A percentile compares a stretch with the other conserved stretches of the same genome.
phyloP scores from a whole-genome alignment of 2,797 vertebrate species.

The Tamandua tetradactyla region DNA sequence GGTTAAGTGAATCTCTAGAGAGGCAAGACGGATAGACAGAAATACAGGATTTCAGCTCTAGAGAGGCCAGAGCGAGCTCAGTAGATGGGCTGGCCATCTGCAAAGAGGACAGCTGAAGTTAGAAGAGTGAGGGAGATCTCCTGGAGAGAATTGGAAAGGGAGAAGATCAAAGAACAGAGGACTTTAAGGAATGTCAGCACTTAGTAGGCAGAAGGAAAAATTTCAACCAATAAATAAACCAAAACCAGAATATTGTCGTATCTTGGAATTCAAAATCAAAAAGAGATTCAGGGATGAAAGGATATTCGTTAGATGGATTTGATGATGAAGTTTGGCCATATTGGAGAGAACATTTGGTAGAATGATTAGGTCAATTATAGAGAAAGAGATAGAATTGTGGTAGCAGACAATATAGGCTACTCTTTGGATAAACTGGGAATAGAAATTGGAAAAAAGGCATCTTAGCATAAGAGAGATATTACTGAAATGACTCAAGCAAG shows the following conservation, averaged over 20 bases:
- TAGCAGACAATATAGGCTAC: background rate
- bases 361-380: slow-evolving; percentile 6
- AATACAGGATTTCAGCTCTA: slow-evolving; percentile 17
- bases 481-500: background rate
- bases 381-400: background rate
- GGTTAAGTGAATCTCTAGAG: background rate
- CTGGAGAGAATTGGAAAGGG: background rate
- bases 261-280: slow-evolving; percentile 8
- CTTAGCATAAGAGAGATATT: background rate
- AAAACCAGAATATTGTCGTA: background rate
- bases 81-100: background rate
- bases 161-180: background rate
- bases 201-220: background rate
- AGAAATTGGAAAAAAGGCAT: background rate
- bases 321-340: background rate
- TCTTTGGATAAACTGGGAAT: background rate
- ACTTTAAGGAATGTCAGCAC: background rate
- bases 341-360: background rate
- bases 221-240: background rate
- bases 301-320: background rate
- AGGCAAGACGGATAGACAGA: background rate
- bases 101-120: background rate
- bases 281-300: background rate
- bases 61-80: background rate
- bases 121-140: background rate